A percentile compares a stretch with the other conserved stretches of the same genome.
phyloP scores from a whole-genome alignment of 2,797 vertebrate species.

The Bradypodion ventrale region DNA sequence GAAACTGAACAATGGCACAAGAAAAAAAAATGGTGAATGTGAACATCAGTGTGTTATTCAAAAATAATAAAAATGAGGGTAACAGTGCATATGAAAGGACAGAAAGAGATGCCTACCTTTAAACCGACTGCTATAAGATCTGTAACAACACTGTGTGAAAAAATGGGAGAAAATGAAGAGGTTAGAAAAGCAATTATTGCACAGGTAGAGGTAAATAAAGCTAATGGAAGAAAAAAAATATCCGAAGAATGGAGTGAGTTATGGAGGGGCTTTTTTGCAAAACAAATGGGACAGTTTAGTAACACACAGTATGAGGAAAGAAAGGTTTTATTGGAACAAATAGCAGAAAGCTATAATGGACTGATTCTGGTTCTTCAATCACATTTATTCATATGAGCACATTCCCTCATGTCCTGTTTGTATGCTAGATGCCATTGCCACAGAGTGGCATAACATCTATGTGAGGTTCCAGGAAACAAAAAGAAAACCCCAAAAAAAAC shows the following conservation, averaged over 20 bases:
- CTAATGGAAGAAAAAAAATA: conserved; percentile 64
- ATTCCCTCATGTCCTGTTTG: not conserved
- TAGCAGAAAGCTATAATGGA: not conserved
- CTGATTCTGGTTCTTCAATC: not conserved
- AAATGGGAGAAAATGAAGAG: conserved; percentile 70
- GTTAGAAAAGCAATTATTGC: conserved; percentile 67
- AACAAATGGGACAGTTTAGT: conserved; percentile 57
- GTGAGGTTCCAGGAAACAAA: not conserved
- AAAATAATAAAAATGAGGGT: conserved; percentile 41
- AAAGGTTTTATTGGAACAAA: conserved; percentile 43
- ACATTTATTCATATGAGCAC: not conserved
- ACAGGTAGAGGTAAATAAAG: conserved; percentile 64
- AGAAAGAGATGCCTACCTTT: conserved; percentile 71
- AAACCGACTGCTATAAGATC: conserved; percentile 72
- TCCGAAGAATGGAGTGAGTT: conserved; percentile 59
- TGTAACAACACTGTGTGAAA: conserved; percentile 71
- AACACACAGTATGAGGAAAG: conserved; percentile 49
- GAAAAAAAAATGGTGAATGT: conserved; percentile 35
- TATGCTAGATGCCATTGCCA: not conserved
- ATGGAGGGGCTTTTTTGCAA: conserved; percentile 59
- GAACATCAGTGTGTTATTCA: conserved; percentile 45
- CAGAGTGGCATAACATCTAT: not conserved
- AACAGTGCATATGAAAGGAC: conserved; percentile 61
- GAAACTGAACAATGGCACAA: conserved; percentile 37
- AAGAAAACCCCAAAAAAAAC: too few species aligned